Evolutionary conservation across 2,888 invertebrate species (phyloP).

Genomic region (Adineta ricciae): DNA sequence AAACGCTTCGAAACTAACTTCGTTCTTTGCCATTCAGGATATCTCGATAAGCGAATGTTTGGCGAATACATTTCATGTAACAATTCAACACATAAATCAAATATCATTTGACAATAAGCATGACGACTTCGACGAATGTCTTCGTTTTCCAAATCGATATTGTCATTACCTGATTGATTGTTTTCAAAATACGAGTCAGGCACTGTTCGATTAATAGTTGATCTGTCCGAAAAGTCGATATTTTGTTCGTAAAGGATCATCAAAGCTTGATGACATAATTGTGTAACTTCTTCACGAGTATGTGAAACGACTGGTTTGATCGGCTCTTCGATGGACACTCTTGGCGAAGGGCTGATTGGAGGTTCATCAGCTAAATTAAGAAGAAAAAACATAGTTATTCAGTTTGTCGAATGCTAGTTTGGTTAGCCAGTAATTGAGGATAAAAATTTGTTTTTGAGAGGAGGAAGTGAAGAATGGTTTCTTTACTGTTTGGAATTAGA

Average conservation of each 20-base stretch:
- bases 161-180: no score
- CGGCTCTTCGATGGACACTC: background rate
- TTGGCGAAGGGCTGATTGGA: background rate
- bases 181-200: background rate
- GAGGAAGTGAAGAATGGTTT: no score
- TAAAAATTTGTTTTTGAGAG: no score
- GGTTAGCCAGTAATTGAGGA: no score
- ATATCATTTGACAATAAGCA: background rate
- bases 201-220: background rate
- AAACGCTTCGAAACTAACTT: background rate
- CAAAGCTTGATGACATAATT: background rate
- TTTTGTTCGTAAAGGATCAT: background rate
- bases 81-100: conserved; percentile 16
- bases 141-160: background rate
- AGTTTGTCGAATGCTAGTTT: no score
- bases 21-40: conserved; percentile 14
- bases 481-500: no score
- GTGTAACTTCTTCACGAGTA: background rate
- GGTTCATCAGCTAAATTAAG: background rate
- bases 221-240: background rate
- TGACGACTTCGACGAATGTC: background rate
- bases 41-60: background rate
- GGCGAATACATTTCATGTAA: background rate
- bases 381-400: background rate
- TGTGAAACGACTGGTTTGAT: conserved; percentile 16